Base-by-base conservation (phyloP, 2,888 invertebrate genomes). In the Netelia fuscicornis region DNA sequence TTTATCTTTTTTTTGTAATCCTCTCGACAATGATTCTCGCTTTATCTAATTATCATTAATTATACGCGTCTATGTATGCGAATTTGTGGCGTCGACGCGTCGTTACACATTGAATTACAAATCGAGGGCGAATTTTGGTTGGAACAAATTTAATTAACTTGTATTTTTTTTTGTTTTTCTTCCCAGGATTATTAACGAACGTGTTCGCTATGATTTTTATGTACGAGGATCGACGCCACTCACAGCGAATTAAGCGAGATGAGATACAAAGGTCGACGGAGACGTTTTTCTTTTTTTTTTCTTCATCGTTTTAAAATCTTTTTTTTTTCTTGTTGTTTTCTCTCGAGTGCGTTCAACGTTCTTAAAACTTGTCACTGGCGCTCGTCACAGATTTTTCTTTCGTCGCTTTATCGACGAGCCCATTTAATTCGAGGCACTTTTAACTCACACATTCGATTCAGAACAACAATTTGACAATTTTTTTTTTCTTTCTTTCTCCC, bases 261-360 rank as follows among this genome's bases (percentile, higher is more conserved):
- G 30, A 30, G 30, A 30, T 30, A 30, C 30, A 30, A 30, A 30
- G 30, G 30, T 30, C 30, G 30, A 30, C 30, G 30, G 30, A 30
- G 30, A 30, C 30, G 30, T 30, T 17, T 30, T 60, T 75, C 25
- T 58, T 9, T 68, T 13, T 25, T 17, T 65, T 17, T 17, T 9
- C 2, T 42, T 10, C 48, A 48, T 5, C 20, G 2, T 64, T 30
- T 5, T 48, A 48, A 9, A 52, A 52, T 17, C 48, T 2, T 65
- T 17, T 44, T 42, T 71, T n/a, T 44, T 6, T 37, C 11, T 48
- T 5, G 10, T 44, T 48, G 8, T 37, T 60, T 11, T 25, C 11
- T 17, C 20, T 64, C 84, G 76, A 80, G 84, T 80, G 84, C 80
- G 84, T 72, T 80, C 71, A 71, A 76, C 76, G 65, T 80, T 25